Evolutionary conservation across 2,797 vertebrate species (phyloP).

Genomic region (Odontamblyopus lacepedii): DNA sequence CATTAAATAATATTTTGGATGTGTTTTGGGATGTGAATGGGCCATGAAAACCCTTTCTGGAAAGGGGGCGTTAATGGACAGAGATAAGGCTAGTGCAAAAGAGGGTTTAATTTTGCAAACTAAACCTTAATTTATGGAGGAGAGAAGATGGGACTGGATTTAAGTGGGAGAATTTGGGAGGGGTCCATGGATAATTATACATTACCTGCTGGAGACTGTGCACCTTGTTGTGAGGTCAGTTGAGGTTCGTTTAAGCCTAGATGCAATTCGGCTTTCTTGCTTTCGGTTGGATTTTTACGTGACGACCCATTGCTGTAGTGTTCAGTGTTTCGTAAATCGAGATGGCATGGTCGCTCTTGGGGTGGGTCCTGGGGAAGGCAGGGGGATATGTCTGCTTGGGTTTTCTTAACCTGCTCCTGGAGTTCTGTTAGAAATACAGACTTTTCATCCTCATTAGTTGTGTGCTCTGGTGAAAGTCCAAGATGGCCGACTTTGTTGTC

Average conservation of each 20-base stretch:
- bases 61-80: slow-evolving; percentile 25
- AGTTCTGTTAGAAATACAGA: slow-evolving; percentile 64
- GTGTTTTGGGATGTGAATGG: slow-evolving; percentile 26
- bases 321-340: slow-evolving; percentile 88
- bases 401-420: slow-evolving; percentile 22
- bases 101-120: slow-evolving; percentile 47
- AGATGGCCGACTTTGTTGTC: slow-evolving; percentile 30
- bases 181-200: slow-evolving; percentile 83
- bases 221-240: slow-evolving; percentile 83
- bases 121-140: slow-evolving; percentile 45
- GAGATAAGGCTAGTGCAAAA: slow-evolving; percentile 34
- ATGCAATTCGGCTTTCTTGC: slow-evolving; percentile 82
- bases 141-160: slow-evolving; percentile 46
- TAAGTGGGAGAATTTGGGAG: slow-evolving; percentile 37
- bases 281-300: slow-evolving; percentile 80
- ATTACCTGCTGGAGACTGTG: slow-evolving; percentile 97
- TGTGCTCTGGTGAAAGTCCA: slow-evolving; percentile 23
- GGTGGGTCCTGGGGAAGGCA: slow-evolving; percentile 63
- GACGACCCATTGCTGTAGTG: slow-evolving; percentile 76
- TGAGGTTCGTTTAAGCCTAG: slow-evolving; percentile 86
- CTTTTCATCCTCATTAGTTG: slow-evolving; percentile 32
- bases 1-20: slow-evolving; percentile 24
- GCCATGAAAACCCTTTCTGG: slow-evolving; percentile 40
- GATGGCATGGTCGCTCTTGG: slow-evolving; percentile 92
- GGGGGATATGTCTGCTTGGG: slow-evolving; percentile 31